These are phyloP conservation scores for Anodontia alba DNA, from an alignment of 2,888 invertebrate species.

Conservation along the genomic window DNA sequence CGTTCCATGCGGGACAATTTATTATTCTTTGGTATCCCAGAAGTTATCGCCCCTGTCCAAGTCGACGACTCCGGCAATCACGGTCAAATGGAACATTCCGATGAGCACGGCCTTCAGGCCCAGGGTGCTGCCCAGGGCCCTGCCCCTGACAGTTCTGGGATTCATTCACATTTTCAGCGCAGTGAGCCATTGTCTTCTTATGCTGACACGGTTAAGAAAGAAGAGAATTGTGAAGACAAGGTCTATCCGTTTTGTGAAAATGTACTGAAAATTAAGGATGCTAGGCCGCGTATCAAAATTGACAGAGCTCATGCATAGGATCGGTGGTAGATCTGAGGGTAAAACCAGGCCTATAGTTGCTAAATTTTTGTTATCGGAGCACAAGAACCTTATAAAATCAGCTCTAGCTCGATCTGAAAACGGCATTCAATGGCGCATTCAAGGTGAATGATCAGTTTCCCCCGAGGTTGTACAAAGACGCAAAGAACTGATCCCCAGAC, in stretches of 20 bases:
- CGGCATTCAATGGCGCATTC: neutral
- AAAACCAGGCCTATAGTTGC: slow-evolving; percentile 18
- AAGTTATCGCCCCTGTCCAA: neutral
- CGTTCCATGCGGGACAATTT: slow-evolving; percentile 29
- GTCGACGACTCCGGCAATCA: too few species aligned
- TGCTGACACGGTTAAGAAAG: neutral
- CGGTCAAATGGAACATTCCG: neutral
- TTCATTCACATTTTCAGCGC: neutral
- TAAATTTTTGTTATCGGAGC: neutral
- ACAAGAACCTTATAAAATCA: neutral
- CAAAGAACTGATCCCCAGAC: neutral
- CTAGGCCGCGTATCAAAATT: neutral
- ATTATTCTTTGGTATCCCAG: slow-evolving; percentile 13
- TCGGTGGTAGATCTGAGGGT: neutral
- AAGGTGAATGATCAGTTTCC: neutral
- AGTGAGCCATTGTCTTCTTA: neutral
- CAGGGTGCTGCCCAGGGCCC: neutral
- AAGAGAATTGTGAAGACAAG: neutral
- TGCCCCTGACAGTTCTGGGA: neutral
- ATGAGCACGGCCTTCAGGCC: too few species aligned
- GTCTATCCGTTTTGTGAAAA: neutral
- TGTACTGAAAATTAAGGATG: neutral
- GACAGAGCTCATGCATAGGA: slow-evolving; percentile 20
- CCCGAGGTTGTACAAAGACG: neutral
- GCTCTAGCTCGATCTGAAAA: neutral